Conservation (phyloP, 2,113 vertebrate species). For the Hippotragus niger region DNA sequence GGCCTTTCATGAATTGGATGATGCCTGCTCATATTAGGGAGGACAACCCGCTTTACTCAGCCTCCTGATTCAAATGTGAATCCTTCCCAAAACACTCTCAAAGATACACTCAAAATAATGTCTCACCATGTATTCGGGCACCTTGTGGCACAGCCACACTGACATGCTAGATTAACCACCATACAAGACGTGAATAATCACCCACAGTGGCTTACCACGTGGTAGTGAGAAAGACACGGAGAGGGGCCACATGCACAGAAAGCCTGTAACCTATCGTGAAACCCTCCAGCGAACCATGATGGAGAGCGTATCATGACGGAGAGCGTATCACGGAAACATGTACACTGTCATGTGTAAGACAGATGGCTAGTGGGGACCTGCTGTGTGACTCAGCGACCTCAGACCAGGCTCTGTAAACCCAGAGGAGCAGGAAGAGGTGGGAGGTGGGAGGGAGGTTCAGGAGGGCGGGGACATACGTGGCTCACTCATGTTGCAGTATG, state of each 20-base stretch:
- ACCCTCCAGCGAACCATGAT: rapidly evolving
- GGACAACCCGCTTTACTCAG: not conserved
- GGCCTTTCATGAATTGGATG: not conserved
- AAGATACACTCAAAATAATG: not conserved
- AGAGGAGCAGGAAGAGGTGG: rapidly evolving
- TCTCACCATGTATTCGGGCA: not conserved
- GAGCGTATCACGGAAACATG: rapidly evolving
- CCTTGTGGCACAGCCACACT: not conserved
- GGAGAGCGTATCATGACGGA: rapidly evolving
- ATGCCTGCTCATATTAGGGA: not conserved
- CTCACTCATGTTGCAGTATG: rapidly evolving
- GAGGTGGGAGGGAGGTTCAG: not conserved
- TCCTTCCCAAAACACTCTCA: not conserved
- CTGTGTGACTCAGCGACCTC: not conserved
- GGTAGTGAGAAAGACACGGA: not conserved
- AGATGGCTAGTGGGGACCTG: not conserved
- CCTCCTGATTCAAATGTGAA: not conserved
- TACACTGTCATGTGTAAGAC: not conserved
- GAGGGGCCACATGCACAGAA: not conserved
- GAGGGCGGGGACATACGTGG: rapidly evolving
- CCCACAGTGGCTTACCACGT: not conserved
- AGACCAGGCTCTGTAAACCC: not conserved
- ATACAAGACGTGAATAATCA: not conserved
- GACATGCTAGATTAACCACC: not conserved
- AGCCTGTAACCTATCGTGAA: rapidly evolving